phyloP scores from a whole-genome alignment of 2,888 invertebrate species.

The Zygothrica quintamaculata region DNA sequence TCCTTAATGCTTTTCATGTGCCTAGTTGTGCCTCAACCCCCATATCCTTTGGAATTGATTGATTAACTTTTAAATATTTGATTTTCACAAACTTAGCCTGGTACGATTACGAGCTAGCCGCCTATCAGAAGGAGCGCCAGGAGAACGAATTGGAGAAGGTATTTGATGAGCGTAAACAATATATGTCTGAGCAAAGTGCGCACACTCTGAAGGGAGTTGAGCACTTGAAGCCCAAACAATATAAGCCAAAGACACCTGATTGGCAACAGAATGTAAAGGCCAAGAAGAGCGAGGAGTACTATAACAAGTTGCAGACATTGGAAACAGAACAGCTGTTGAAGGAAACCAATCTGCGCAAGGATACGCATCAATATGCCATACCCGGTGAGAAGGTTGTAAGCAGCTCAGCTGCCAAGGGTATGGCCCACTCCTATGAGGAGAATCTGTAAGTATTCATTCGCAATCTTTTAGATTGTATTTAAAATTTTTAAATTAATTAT shows the following conservation, averaged over 20 bases:
- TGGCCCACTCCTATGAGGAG: conserved; percentile 94
- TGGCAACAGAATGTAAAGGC: conserved; percentile 93
- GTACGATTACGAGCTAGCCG: conserved; percentile 95
- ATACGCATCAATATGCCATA: conserved; percentile 92
- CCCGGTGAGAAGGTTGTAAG: conserved; percentile 92
- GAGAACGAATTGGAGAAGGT: conserved; percentile 94
- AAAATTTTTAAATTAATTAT: no score
- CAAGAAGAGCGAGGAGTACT: conserved; percentile 93
- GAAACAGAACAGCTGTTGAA: conserved; percentile 94
- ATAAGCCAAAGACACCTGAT: conserved; percentile 91
- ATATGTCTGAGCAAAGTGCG: conserved; percentile 88
- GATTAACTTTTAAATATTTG: conserved; percentile 29
- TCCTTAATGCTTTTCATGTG: conserved; percentile 23
- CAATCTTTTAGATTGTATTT: no score
- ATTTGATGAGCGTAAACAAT: conserved; percentile 93
- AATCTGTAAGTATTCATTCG: conserved; percentile 92
- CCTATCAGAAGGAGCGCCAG: conserved; percentile 91
- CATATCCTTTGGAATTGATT: background rate
- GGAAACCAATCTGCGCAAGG: conserved; percentile 91
- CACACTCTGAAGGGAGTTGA: conserved; percentile 86
- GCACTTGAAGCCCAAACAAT: conserved; percentile 88
- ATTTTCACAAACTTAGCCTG: conserved; percentile 87
- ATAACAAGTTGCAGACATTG: conserved; percentile 91
- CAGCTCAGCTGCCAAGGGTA: conserved; percentile 92
- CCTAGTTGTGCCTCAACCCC: background rate